A percentile compares a stretch with the other conserved stretches of the same genome.
These are phyloP conservation scores for Elysia chlorotica DNA, from an alignment of 1,140 invertebrate species.

Conservation along the genomic window DNA sequence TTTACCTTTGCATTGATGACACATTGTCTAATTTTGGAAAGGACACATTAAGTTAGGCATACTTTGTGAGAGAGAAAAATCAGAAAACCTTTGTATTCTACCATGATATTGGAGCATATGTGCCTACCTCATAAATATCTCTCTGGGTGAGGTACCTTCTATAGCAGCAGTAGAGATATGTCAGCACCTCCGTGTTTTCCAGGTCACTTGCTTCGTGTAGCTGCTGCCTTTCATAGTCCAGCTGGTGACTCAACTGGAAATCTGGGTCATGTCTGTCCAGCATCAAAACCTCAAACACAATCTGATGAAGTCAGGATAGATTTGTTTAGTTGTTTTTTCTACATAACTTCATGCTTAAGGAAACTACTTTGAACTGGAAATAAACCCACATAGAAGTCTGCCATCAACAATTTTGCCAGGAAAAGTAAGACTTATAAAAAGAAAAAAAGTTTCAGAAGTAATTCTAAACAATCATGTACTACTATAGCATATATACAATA, in stretches of 20 bases:
- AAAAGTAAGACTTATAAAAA: no score
- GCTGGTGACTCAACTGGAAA: conserved; percentile 9
- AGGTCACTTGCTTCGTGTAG: neutral
- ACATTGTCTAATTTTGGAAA: no score
- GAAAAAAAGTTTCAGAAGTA: neutral
- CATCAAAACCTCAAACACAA: conserved; percentile 22
- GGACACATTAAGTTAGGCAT: no score
- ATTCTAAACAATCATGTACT: neutral
- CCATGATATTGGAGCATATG: no score
- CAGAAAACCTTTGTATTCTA: no score
- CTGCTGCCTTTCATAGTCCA: conserved; percentile 4
- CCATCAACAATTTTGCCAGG: neutral
- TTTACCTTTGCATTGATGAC: no score
- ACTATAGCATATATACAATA: neutral
- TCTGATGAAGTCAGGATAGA: no score
- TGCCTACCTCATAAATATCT: neutral
- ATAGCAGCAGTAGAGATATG: conserved; percentile 10
- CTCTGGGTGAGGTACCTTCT: neutral
- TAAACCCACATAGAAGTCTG: neutral
- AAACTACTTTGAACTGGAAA: neutral
- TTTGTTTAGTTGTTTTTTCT: no score
- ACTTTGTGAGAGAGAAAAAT: no score
- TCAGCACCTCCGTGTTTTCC: conserved; percentile 12
- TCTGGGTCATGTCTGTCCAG: conserved; percentile 8
- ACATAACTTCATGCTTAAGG: neutral